Evolutionary conservation across 2,888 invertebrate species (phyloP).

Genomic region (Cybosia mesomella): DNA sequence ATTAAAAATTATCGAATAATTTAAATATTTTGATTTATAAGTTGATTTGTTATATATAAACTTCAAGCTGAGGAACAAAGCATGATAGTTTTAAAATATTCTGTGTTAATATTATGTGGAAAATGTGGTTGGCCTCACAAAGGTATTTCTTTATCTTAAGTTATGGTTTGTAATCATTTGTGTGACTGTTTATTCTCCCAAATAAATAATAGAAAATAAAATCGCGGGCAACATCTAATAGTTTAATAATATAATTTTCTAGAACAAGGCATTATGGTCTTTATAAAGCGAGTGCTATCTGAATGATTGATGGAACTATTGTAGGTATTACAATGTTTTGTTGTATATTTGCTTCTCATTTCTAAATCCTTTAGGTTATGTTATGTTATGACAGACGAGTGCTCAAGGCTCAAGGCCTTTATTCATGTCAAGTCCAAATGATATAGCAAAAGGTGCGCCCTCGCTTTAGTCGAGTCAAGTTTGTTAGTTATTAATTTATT

Average conservation of each 20-base stretch:
- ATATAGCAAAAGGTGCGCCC: neutral
- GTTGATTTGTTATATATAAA: no score
- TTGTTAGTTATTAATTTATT: neutral
- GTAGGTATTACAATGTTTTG: neutral
- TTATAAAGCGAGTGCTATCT: neutral
- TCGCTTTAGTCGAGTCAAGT: neutral
- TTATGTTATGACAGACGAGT: neutral
- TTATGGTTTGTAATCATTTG: no score
- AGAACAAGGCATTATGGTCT: neutral
- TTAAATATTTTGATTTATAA: no score
- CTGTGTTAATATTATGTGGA: no score
- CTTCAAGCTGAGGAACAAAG: no score
- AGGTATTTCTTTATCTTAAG: no score
- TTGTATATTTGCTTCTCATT: neutral
- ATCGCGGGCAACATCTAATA: no score
- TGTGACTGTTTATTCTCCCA: no score
- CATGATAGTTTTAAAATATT: no score
- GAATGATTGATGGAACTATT: neutral
- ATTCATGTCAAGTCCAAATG: neutral
- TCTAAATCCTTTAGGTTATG: neutral
- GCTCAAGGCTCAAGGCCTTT: neutral
- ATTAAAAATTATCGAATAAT: no score
- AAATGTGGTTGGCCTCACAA: no score
- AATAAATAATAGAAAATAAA: no score
- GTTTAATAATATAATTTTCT: neutral